Evolutionary conservation across 2,888 invertebrate species (phyloP), one percentile per base, ranked within the genome.

Genomic region (Apomyelois bistriatella): DNA sequence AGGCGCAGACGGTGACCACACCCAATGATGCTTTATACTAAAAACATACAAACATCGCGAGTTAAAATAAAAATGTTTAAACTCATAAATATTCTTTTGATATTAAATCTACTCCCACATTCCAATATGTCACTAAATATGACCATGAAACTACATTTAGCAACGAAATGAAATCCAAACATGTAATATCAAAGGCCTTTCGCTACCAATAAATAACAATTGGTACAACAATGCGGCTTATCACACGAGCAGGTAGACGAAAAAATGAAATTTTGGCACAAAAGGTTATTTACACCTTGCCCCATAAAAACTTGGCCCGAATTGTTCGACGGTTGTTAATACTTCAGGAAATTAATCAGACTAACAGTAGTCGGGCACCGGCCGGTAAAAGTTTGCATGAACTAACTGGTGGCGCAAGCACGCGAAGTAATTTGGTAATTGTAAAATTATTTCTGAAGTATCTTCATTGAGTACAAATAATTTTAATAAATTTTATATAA

Each of bases 141-240:
- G 22, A 22, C 37, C 48, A 48, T 48, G 37, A 48, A 48, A 37
- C 37, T 12, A 9, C 48, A 48, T 48, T 48, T 48, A 36, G 12
- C 36, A 17, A n/a, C 35, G n/a, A 38, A 22, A 51, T 41, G 37
- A 35, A 35, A 43, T 52, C 17, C 35, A 43, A 43, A 43, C 54
- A 55, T 54, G 57, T 52, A 57, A 54, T 58, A 60, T 52, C 53
- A 55, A 54, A 55, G 54, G 48, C 52, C 22, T 50, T 51, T 37
- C 55, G 50, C 53, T 47, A 54, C 50, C 46, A 57, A 36, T 28
- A 38, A 6, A 53, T 42, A 43, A 53, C 43, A 53, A 53, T 12
- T 15, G 41, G 41, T 12, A 13, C 30, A 28, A 50, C 49, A 50
- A 40, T 40, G 40, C 49, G 15, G 49, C 38, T 55, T 56, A 56